Evolutionary conservation across 1,140 invertebrate genomes (phyloP), one percentile per base, ranked within the genome.

Genomic region (Drosophila carrolli): DNA sequence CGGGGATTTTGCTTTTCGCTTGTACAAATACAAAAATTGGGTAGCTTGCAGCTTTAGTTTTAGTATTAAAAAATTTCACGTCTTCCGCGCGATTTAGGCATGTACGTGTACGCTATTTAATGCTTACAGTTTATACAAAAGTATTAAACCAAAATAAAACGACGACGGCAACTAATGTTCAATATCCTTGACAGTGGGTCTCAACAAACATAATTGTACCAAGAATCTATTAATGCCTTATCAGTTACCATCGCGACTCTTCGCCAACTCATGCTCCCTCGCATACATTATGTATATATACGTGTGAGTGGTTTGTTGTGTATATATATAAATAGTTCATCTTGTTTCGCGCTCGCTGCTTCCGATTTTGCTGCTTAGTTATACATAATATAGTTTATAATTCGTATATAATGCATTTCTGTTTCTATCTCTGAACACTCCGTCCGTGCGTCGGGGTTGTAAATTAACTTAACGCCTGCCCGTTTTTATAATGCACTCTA

Each of bases 381-480:
- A 62, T 67, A 88, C 70, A 88, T 88, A 82, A 83, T 83, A 89
- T 88, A 88, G 79, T 82, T 76, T 75, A 72, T 84, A 71, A 65
- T 61, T 65, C 68, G 55, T 71, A 81, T 76, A 85, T 85, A 85
- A 85, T 86, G 74, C 82, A 81, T 68, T 88, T 88, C 67, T 74
- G 63, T 83, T 82, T 70, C 75, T 78, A 65, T 76, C 48, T 65
- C 61, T 44, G 37, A 60, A 53, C 40, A 77, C 54, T 56, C 50
- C 67, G 38, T 50, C 35, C 67, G 38, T 50, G 29, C 43, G 43
- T 56, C 65, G 51, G 38, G 37, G 37, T 71, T 41, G 51, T 71
- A 71, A 71, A 71, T 37, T 9, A 71, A 48, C 46, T 74, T 47
- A 54, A 46, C 38, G 35, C 48, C 55, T 61, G 72, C 73, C 59